Evolutionary conservation across 2,797 vertebrate species (phyloP).

Genomic region (Mormyrus hasselquistii): DNA sequence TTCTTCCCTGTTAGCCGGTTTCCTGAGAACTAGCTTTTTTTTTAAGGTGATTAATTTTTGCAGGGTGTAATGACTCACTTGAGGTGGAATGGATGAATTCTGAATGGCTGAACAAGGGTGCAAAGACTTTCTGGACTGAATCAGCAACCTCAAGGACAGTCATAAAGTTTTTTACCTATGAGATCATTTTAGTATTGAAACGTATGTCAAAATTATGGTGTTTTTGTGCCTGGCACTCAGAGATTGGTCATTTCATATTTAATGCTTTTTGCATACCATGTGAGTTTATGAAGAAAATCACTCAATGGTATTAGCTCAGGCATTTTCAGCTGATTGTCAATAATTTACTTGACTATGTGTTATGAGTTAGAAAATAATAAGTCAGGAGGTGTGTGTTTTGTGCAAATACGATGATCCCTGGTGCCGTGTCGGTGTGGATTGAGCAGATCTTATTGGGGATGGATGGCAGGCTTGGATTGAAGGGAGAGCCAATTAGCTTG

Average conservation of each 20-base stretch:
- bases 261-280: neutral
- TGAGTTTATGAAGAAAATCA: neutral
- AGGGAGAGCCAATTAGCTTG: neutral
- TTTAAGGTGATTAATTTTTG: neutral
- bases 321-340: neutral
- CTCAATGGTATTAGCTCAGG: neutral
- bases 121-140: neutral
- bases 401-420: neutral
- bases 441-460: neutral
- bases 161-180: slow-evolving; percentile 5
- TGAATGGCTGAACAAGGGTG: neutral
- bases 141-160: neutral
- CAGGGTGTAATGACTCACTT: neutral
- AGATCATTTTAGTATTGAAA: slow-evolving; percentile 6
- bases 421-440: neutral
- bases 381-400: neutral
- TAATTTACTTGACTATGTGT: neutral
- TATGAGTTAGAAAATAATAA: neutral
- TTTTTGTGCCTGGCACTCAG: neutral
- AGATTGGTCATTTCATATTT: neutral
- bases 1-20: neutral
- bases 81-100: slow-evolving; percentile 4
- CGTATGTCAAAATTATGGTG: neutral
- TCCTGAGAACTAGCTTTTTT: neutral
- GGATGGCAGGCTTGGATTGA: neutral